phyloP scores from a whole-genome alignment of 2,113 vertebrate genomes.

The Psittacara wagleri region DNA sequence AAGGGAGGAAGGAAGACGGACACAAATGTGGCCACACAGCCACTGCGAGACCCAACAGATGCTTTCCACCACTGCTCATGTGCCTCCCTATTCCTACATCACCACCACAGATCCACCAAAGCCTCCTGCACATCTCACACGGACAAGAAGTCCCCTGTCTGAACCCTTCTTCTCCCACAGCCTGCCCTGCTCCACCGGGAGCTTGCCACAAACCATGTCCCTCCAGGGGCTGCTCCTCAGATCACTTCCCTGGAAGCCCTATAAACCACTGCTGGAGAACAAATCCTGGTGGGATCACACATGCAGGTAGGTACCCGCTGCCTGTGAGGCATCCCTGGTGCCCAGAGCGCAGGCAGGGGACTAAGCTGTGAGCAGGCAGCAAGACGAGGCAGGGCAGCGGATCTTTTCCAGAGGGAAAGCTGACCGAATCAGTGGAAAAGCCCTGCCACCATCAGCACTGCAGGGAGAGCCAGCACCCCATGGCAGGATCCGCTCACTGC shows the following conservation, averaged over 20 bases:
- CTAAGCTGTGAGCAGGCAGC: neutral
- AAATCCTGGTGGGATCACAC: neutral
- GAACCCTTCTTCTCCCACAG: fast-evolving
- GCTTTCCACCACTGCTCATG: fast-evolving
- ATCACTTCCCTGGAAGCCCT: neutral
- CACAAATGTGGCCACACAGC: neutral
- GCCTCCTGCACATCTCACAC: neutral
- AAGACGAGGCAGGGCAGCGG: fast-evolving
- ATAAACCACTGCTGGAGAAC: neutral
- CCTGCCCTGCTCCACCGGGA: neutral
- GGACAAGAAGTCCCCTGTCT: neutral
- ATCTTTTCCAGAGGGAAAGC: neutral
- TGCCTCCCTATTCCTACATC: neutral
- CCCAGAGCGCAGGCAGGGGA: neutral
- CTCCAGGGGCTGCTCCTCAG: neutral
- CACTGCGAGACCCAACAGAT: neutral
- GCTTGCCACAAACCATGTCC: neutral
- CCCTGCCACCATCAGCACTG: fast-evolving
- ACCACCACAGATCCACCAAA: neutral
- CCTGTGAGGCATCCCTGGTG: fast-evolving
- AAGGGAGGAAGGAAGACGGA: neutral
- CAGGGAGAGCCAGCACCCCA: fast-evolving
- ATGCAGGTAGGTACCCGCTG: neutral
- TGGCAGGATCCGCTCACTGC: fast-evolving
- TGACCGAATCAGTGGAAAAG: neutral